Conservation (phyloP, 2,113 vertebrate species). For the Phaethon lepturus region DNA sequence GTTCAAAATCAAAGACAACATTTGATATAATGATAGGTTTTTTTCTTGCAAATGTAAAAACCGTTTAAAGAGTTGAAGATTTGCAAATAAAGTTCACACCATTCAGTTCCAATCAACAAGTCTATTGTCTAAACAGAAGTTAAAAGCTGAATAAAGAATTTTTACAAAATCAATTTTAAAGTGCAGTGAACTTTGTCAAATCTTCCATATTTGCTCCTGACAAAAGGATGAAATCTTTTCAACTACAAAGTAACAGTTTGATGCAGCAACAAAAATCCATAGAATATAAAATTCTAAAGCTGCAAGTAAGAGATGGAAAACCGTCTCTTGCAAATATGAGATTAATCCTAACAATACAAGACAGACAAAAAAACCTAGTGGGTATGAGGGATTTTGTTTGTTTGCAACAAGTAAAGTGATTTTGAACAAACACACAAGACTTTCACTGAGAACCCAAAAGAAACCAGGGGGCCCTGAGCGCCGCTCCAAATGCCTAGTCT, state of each 20-base stretch:
- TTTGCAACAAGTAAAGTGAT: neutral
- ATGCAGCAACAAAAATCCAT: neutral
- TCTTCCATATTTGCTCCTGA: neutral
- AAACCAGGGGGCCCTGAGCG: neutral
- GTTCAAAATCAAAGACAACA: conserved; percentile 40
- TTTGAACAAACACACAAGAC: neutral
- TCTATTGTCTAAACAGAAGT: neutral
- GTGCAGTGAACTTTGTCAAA: neutral
- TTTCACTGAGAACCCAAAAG: neutral
- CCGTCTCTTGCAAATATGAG: neutral
- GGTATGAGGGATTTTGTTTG: neutral
- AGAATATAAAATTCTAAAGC: neutral
- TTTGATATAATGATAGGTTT: conserved; percentile 15
- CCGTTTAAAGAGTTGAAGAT: neutral
- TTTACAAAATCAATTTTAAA: neutral
- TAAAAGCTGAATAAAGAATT: neutral
- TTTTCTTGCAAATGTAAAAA: neutral
- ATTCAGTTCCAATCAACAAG: neutral
- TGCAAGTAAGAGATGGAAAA: neutral
- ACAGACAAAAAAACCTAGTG: neutral
- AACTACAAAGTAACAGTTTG: neutral
- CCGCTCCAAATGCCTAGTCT: neutral
- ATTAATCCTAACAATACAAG: neutral
- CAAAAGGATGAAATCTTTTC: neutral
- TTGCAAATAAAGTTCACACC: neutral